A percentile compares a stretch with the other conserved stretches of the same genome.
These are phyloP conservation scores for Muscicapa adusta DNA, from an alignment of 2,113 vertebrate species.

Conservation along the genomic window DNA sequence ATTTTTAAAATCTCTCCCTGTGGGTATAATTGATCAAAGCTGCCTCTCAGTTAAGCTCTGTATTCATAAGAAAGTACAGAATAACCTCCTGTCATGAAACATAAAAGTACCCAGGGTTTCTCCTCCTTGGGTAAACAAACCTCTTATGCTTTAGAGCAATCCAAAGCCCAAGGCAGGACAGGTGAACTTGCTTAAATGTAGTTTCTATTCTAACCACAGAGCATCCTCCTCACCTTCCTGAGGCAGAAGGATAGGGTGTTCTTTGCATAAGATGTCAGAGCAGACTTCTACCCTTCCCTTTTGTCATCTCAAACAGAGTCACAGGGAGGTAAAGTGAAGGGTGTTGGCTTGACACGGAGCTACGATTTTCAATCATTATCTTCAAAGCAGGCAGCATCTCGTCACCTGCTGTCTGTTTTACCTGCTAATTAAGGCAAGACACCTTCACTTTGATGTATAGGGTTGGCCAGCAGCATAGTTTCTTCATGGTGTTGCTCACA, in stretches of 20 bases:
- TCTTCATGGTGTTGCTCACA: neutral
- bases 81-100: neutral
- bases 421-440: constrained; percentile 41
- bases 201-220: neutral
- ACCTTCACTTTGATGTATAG: constrained; percentile 49
- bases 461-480: neutral
- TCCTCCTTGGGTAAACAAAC: neutral
- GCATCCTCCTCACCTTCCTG: neutral
- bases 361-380: constrained; percentile 41
- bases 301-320: neutral
- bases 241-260: neutral
- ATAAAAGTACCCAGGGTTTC: neutral
- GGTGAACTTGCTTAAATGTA: neutral
- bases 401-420: constrained; percentile 32
- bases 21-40: neutral
- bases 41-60: neutral
- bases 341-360: neutral
- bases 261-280: neutral
- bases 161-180: neutral
- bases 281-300: neutral
- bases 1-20: neutral
- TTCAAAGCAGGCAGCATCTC: constrained; percentile 36
- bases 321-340: neutral
- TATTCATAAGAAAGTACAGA: neutral
- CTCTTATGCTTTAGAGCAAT: neutral